Evolutionary conservation across 2,113 vertebrate species (phyloP).

Genomic region (Pipa parva): DNA sequence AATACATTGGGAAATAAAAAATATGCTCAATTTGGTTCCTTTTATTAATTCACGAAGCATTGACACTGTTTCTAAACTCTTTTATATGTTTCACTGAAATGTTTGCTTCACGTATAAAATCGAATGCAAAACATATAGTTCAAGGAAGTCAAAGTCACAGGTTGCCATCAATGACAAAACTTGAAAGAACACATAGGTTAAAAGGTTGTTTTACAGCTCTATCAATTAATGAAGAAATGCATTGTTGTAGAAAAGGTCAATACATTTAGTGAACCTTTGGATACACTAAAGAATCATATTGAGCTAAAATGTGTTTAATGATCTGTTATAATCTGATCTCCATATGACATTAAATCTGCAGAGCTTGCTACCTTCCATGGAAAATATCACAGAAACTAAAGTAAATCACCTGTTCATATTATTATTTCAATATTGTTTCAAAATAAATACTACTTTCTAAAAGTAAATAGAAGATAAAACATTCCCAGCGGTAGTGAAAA

Average conservation of each 20-base stretch:
- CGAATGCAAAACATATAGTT: too few relatives aligned
- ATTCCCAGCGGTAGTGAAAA: too few relatives aligned
- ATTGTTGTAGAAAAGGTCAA: conserved; percentile 14
- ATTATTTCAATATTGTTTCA: too few relatives aligned
- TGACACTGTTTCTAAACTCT: too few relatives aligned
- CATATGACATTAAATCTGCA: not conserved
- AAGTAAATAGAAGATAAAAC: too few relatives aligned
- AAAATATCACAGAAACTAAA: not conserved
- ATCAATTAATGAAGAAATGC: conserved; percentile 12
- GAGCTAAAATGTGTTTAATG: conserved; percentile 21
- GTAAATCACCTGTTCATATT: not conserved
- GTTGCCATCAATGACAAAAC: not conserved
- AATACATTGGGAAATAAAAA: too few relatives aligned
- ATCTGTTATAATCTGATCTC: conserved; percentile 11
- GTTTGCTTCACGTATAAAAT: too few relatives aligned
- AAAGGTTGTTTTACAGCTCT: conserved; percentile 9
- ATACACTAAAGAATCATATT: conserved; percentile 4
- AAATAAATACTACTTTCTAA: too few relatives aligned
- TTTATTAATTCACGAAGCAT: too few relatives aligned
- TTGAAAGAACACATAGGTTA: not conserved
- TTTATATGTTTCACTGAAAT: too few relatives aligned
- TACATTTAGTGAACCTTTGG: conserved; percentile 11
- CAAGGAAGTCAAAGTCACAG: not conserved
- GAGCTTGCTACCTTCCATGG: not conserved
- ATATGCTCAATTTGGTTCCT: too few relatives aligned